phyloP scores from a whole-genome alignment of 2,797 vertebrate species.

The Muscicapa striata region DNA sequence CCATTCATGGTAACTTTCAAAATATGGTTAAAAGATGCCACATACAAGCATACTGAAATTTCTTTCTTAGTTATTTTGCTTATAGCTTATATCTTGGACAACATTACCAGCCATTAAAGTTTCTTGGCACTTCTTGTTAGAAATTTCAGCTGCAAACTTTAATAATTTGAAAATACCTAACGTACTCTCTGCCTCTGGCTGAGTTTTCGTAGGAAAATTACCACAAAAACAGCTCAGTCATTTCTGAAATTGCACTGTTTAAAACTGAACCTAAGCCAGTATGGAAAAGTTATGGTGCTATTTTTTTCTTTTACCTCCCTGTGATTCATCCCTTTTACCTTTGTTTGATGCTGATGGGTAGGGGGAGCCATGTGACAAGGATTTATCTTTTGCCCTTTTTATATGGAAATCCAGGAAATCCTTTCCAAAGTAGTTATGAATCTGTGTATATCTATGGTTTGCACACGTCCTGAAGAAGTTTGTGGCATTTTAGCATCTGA shows the following conservation, averaged over 20 bases:
- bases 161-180: not conserved
- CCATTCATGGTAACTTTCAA: not conserved
- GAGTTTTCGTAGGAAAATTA: constrained; percentile 4
- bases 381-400: not conserved
- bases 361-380: not conserved
- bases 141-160: not conserved
- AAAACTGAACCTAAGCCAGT: not conserved
- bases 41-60: not conserved
- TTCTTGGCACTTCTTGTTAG: not conserved
- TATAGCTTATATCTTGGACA: not conserved
- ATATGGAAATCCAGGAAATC: not conserved
- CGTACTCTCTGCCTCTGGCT: not conserved
- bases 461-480: not conserved
- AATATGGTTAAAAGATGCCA: not conserved
- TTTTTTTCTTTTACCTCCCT: not conserved
- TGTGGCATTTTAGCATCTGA: not conserved
- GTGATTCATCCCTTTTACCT: not conserved
- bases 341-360: not conserved
- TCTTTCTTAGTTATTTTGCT: not conserved
- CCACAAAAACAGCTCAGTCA: not conserved
- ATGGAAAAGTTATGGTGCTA: not conserved
- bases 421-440: not conserved
- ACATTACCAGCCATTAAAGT: not conserved
- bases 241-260: not conserved
- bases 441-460: not conserved